Percentiles rank a stretch among this genome's conserved stretches.
Conservation (phyloP, 2,113 vertebrate species). For the Albula glossodonta region DNA sequence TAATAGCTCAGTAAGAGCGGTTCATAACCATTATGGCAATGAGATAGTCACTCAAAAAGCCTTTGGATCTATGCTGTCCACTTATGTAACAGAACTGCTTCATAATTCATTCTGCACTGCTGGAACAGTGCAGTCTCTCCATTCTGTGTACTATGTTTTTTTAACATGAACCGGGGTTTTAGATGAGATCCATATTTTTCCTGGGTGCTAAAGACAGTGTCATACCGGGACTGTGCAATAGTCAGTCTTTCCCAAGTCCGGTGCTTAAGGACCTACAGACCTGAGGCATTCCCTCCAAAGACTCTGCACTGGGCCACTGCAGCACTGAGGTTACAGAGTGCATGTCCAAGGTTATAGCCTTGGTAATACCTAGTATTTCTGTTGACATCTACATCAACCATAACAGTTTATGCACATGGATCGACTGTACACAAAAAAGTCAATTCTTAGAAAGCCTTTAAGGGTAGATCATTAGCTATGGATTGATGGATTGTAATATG, state of each 20-base stretch:
- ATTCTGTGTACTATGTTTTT: conserved; percentile 31
- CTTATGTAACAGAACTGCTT: conserved; percentile 34
- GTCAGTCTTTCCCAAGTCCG: conserved; percentile 59
- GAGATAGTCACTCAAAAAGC: conserved; percentile 5
- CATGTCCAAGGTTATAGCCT: conserved; percentile 7
- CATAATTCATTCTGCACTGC: conserved; percentile 58
- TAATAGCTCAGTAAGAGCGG: neutral
- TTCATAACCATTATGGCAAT: neutral
- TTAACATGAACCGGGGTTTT: conserved; percentile 32
- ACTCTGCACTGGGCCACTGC: conserved; percentile 52
- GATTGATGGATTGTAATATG: conserved; percentile 35
- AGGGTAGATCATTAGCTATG: conserved; percentile 33
- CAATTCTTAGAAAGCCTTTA: conserved; percentile 42
- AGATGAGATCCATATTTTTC: conserved; percentile 34
- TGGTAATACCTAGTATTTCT: too few species aligned
- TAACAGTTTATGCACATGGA: conserved; percentile 32
- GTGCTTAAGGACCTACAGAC: conserved; percentile 39
- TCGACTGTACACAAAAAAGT: conserved; percentile 57
- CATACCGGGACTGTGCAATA: conserved; percentile 71
- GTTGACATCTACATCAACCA: conserved; percentile 23
- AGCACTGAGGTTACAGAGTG: conserved; percentile 36
- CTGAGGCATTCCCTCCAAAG: conserved; percentile 36
- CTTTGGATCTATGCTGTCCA: conserved; percentile 23
- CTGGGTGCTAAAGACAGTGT: conserved; percentile 54
- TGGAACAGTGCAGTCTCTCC: conserved; percentile 58